Percentiles rank a stretch among this genome's conserved stretches.
Evolutionary conservation across 2,888 invertebrate genomes (phyloP).

Genomic region (Syrphus vitripennis): DNA sequence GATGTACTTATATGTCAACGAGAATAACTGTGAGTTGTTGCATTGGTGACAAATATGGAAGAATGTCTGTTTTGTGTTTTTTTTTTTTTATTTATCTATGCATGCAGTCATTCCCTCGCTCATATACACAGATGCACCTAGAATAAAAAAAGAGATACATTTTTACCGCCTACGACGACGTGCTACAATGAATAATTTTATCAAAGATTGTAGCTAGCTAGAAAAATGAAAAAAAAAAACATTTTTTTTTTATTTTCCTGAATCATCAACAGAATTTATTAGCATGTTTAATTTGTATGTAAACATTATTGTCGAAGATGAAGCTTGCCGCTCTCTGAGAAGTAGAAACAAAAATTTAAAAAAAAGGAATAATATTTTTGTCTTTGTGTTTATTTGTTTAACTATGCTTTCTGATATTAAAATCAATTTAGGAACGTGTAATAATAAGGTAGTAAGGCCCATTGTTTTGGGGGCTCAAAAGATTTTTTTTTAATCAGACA

Average conservation of each 20-base stretch:
- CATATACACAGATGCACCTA: constrained; percentile 5
- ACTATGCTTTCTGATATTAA: no score
- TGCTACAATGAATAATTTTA: constrained; percentile 55
- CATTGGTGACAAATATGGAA: constrained; percentile 45
- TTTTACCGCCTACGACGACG: constrained; percentile 16
- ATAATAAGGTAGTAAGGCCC: no score
- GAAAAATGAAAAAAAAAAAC: no score
- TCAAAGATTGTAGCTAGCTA: constrained; percentile 15
- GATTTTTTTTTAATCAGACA: no score
- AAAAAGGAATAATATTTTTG: not conserved
- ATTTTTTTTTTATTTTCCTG: constrained; percentile 40
- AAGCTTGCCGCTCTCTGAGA: not conserved
- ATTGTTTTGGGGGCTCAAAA: no score
- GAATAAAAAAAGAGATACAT: constrained; percentile 16
- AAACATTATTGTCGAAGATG: constrained; percentile 47
- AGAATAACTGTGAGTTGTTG: constrained; percentile 18
- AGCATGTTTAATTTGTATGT: constrained; percentile 66
- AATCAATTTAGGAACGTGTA: no score
- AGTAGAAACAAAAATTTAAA: not conserved
- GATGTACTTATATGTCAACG: not conserved
- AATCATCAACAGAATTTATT: constrained; percentile 64
- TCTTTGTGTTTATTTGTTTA: not conserved
- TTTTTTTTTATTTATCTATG: not conserved
- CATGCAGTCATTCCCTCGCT: not conserved
- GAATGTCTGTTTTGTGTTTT: not conserved